Evolutionary conservation across 2,888 invertebrate species (phyloP).

Genomic region (Zele albiditarsus): DNA sequence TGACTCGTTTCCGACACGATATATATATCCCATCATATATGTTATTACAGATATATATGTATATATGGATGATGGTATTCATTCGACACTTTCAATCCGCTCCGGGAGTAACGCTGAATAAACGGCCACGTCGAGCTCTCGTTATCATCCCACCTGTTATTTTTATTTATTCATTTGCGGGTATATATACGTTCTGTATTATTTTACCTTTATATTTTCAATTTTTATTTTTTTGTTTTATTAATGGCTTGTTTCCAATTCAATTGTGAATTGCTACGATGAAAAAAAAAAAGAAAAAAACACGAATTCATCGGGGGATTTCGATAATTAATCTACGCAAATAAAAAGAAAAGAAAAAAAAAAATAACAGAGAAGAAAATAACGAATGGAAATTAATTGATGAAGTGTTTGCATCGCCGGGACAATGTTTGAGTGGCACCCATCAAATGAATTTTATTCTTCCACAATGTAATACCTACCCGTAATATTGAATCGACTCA

Average conservation of each 20-base stretch:
- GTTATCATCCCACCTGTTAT: constrained; percentile 50
- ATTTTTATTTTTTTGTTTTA: not conserved
- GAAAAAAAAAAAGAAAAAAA: not conserved
- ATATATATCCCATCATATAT: constrained; percentile 4
- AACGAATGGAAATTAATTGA: not conserved
- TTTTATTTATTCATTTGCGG: constrained; percentile 56
- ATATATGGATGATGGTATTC: constrained; percentile 1
- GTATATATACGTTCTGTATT: not conserved
- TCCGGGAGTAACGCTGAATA: constrained; percentile 35
- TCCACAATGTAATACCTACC: not conserved
- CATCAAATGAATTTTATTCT: constrained; percentile 28
- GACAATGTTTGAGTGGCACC: not conserved
- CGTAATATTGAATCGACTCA: not conserved
- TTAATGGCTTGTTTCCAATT: not conserved
- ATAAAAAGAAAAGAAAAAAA: constrained; percentile 9
- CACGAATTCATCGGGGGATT: not conserved
- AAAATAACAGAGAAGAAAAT: not conserved
- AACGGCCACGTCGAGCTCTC: constrained; percentile 55
- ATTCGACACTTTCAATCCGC: constrained; percentile 32
- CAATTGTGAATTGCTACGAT: not conserved
- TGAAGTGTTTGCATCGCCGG: not conserved
- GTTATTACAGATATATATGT: not conserved
- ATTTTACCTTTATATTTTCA: not conserved
- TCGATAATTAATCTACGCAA: not conserved
- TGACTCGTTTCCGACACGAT: constrained; percentile 24